phyloP scores from a whole-genome alignment of 2,888 invertebrate genomes.

The Pemphredon lugubris region DNA sequence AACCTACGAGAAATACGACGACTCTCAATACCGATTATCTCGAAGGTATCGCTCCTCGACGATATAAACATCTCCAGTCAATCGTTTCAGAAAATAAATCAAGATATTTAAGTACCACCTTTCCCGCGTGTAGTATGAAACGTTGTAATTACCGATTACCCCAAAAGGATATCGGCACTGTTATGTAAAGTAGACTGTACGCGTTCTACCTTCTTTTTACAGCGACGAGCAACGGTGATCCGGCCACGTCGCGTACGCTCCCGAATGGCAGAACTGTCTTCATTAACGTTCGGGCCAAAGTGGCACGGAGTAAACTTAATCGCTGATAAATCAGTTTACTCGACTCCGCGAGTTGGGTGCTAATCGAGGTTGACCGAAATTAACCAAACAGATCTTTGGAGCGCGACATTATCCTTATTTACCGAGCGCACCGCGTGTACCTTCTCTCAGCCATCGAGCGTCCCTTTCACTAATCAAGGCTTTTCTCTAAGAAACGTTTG shows the following conservation, averaged over 20 bases:
- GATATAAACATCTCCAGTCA: too few species aligned
- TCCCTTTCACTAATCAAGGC: slow-evolving; percentile 22
- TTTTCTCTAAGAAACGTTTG: too few species aligned
- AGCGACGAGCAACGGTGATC: slow-evolving; percentile 17
- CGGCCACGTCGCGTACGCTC: slow-evolving; percentile 21
- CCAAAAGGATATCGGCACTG: slow-evolving; percentile 7
- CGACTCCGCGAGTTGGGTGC: slow-evolving; percentile 32
- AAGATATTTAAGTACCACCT: too few species aligned
- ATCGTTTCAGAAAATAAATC: too few species aligned
- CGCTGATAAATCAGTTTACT: slow-evolving; percentile 51
- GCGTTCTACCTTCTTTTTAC: slow-evolving; percentile 33
- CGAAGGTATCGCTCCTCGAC: too few species aligned
- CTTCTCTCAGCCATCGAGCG: slow-evolving; percentile 17
- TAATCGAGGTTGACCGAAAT: slow-evolving; percentile 60
- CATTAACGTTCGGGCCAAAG: slow-evolving; percentile 42
- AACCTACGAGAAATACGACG: too few species aligned
- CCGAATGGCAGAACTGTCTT: slow-evolving; percentile 42
- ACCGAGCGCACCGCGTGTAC: slow-evolving; percentile 28
- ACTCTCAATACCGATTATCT: too few species aligned
- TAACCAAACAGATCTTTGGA: slow-evolving; percentile 44
- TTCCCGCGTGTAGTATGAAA: background rate
- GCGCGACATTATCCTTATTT: slow-evolving; percentile 57
- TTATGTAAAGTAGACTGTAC: slow-evolving; percentile 27
- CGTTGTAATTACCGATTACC: slow-evolving; percentile 23
- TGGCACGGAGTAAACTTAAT: slow-evolving; percentile 16